Evolutionary conservation across 2,797 vertebrate species (phyloP), one percentile per base, ranked within the genome.

Genomic region (Falco cherrug): DNA sequence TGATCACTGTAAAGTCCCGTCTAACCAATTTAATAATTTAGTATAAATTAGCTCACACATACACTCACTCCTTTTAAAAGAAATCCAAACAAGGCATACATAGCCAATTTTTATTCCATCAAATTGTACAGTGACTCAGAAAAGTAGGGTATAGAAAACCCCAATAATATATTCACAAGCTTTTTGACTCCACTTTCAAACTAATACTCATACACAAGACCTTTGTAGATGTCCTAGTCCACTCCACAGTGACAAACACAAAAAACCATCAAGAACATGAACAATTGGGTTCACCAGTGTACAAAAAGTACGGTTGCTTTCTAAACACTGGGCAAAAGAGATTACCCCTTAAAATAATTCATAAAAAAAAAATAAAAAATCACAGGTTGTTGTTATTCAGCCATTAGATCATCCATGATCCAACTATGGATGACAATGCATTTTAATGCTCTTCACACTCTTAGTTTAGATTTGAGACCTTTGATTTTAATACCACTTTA

Each of bases 341-440:
- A 48, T 4, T 48, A 70, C 12, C 10, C 61, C 7, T 26, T 53
- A 86, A 70, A 80, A 65, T 13, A 87, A 22, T 48, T 51, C 1
- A 74, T 41, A 1, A 35, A 79, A 85, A 57, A 57, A 39, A 4
- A 3, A 70, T 35, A 35, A 35, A 35, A 35, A 37, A 37, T 19
- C 29, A 51, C 35, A 80, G 20, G 15, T 11, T 69, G 2, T 11
- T 69, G 2, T 31, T 45, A 70, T 31, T 28, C 25, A 78, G 20
- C 7, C 24, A 29, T 13, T 50, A 31, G 25, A 57, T 53, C n/a
- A 77, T 47, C n/a, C 22, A 77, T 29, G 39, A 75, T 56, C 15
- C 16, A 80, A 1, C 21, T 31, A 35, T 2, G 10, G 13, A 57
- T 59, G 11, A 31, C 43, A 48, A 77, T 0, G 2, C 0, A 33